phyloP scores from a whole-genome alignment of 2,797 vertebrate genomes.

The Tapera naevia region DNA sequence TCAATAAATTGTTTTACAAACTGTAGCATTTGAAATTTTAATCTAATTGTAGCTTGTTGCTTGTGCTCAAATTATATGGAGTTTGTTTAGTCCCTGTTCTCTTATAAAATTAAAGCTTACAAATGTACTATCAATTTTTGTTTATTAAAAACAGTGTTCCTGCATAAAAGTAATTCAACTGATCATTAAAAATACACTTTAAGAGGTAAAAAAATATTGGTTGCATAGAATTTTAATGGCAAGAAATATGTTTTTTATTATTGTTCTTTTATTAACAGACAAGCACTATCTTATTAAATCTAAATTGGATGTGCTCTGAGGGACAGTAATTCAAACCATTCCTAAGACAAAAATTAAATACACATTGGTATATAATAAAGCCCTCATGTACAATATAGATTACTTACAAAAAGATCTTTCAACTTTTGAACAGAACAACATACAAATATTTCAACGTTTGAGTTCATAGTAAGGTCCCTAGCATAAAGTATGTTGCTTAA shows the following conservation, averaged over 20 bases:
- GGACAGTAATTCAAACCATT: constrained; percentile 49
- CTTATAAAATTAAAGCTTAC: constrained; percentile 10
- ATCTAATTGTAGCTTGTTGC: background rate
- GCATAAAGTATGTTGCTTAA: background rate
- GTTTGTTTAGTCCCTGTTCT: background rate
- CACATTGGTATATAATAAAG: background rate
- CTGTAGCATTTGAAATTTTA: background rate
- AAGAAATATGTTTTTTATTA: constrained; percentile 62
- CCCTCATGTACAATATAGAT: background rate
- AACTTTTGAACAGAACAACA: background rate
- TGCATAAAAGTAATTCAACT: constrained; percentile 26
- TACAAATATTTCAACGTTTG: background rate
- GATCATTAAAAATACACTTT: constrained; percentile 32
- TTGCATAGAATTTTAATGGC: constrained; percentile 12
- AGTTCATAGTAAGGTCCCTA: background rate
- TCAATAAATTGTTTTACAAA: background rate
- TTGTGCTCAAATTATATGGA: background rate
- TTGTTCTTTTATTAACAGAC: constrained; percentile 53
- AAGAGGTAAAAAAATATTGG: constrained; percentile 10
- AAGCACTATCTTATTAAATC: constrained; percentile 58
- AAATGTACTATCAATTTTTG: constrained; percentile 4
- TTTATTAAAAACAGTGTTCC: constrained; percentile 46
- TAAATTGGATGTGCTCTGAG: constrained; percentile 39
- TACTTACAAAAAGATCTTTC: constrained; percentile 20
- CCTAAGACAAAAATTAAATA: constrained; percentile 26